These are phyloP conservation scores for Megaceryle maxima DNA, from an alignment of 2,113 vertebrate genomes.

Conservation along the genomic window DNA sequence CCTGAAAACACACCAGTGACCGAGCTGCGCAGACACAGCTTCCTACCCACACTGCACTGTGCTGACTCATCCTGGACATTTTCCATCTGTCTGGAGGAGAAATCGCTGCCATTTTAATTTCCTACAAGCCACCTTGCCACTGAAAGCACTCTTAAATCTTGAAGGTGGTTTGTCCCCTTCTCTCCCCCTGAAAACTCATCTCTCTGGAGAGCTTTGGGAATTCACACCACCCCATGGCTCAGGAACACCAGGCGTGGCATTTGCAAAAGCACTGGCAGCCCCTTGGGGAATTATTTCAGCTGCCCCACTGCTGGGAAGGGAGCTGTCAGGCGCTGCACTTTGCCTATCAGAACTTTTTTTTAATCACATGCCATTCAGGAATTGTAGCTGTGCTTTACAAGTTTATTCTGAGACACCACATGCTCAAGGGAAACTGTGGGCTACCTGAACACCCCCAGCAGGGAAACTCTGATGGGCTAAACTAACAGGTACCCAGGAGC, in stretches of 20 bases:
- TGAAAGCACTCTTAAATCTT: background rate
- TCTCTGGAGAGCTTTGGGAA: background rate
- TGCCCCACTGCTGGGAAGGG: background rate
- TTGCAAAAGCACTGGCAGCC: background rate
- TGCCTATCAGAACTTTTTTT: background rate
- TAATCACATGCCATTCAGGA: background rate
- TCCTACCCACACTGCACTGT: background rate
- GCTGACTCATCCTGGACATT: slow-evolving; percentile 37
- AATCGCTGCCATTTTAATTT: fast-evolving
- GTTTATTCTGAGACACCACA: background rate
- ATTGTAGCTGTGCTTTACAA: background rate
- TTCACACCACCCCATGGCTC: fast-evolving
- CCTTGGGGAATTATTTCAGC: background rate
- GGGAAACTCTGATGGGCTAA: background rate
- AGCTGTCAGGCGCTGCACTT: background rate
- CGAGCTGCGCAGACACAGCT: background rate
- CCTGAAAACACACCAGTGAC: fast-evolving
- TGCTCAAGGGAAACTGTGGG: background rate
- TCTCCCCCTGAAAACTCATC: background rate
- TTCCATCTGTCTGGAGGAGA: slow-evolving; percentile 7
- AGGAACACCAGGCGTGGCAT: background rate
- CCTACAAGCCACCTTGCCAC: background rate
- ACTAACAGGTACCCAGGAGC: background rate
- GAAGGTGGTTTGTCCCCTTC: background rate
- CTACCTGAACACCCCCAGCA: background rate